Evolutionary conservation across 1,140 invertebrate species (phyloP).

Genomic region (Dicyema japonicum): DNA sequence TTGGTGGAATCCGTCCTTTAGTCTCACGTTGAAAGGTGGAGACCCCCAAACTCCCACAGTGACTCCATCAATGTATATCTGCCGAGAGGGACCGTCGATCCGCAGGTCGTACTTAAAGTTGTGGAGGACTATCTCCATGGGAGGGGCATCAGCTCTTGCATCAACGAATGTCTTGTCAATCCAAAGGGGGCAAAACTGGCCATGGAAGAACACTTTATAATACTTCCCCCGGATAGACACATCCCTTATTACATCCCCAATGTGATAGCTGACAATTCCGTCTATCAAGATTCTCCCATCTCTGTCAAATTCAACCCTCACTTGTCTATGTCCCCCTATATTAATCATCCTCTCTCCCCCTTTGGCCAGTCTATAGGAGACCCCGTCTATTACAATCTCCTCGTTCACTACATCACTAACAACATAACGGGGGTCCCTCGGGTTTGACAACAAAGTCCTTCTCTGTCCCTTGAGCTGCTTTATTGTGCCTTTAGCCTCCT

Average conservation of each 20-base stretch:
- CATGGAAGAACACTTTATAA: constrained; percentile 11
- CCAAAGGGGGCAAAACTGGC: constrained; percentile 10
- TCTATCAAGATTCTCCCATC: constrained; percentile 8
- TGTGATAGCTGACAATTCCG: constrained; percentile 9
- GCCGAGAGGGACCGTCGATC: constrained; percentile 11
- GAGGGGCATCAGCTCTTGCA: constrained; percentile 12
- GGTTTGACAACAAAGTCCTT: too few relatives aligned
- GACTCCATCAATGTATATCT: constrained; percentile 11
- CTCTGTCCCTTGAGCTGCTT: too few relatives aligned
- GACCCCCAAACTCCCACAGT: constrained; percentile 11
- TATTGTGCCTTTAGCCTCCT: too few relatives aligned
- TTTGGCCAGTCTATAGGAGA: too few relatives aligned
- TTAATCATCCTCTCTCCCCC: too few relatives aligned
- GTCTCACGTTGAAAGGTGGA: constrained; percentile 9
- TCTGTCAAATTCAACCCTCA: too few relatives aligned
- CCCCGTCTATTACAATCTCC: too few relatives aligned
- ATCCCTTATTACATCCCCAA: constrained; percentile 12
- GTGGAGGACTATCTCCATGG: constrained; percentile 9
- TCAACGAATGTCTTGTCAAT: constrained; percentile 12
- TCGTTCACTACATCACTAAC: too few relatives aligned
- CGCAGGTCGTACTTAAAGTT: constrained; percentile 8
- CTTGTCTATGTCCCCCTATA: too few relatives aligned
- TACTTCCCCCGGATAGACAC: constrained; percentile 6
- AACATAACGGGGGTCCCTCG: too few relatives aligned
- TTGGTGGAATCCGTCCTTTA: constrained; percentile 9